Base-by-base conservation (phyloP, 1,140 invertebrate species). In the Holcopasites calliopsidis region DNA sequence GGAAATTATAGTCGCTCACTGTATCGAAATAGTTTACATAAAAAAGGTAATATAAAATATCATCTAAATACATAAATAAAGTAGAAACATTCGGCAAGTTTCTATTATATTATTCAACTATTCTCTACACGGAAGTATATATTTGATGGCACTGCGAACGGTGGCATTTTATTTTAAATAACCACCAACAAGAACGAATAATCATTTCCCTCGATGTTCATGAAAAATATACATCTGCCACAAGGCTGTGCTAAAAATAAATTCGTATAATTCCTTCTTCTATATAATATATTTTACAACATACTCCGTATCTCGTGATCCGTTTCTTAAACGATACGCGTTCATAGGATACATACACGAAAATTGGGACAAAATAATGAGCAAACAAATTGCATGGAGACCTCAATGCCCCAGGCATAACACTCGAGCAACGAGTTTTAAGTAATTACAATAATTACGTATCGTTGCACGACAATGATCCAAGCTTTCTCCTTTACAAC, bases 211-310 rank as follows among this genome's bases (percentile, higher is more conserved):
- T 49, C 23, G 26, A 44, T 28, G 31, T 40, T 28, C 21, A 28
- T 38, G 40, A 73, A 73, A 73, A 66, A 66, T 73, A 73, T 65
- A 33, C 23, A 47, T 66, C 5, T 26, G n/a, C 7, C 18, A 28
- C 21, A 11, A 33, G 21, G 35, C 55, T 57, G 28, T 57, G 71
- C 18, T 18, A 16, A 74, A 74, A 66, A 74, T 74, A 74, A 66
- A 18, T 55, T 35, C 28, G 10, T 44, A 21, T 38, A 54, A 55
- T 66, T 18, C 44, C 35, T 16, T 54, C 28, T 35, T 54, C 61
- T 73, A 21, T 73, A 73, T 38, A 73, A 44, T 55, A 42, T 66
- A 54, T 55, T 55, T 65, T 50, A 64, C 49, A 44, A 18, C 8
- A 1, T 3, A 26, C 35, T 23, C 18, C 16, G 8, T 50, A 26